These are phyloP conservation scores for Chaetops frenatus DNA, from an alignment of 2,113 vertebrate species.

Conservation along the genomic window DNA sequence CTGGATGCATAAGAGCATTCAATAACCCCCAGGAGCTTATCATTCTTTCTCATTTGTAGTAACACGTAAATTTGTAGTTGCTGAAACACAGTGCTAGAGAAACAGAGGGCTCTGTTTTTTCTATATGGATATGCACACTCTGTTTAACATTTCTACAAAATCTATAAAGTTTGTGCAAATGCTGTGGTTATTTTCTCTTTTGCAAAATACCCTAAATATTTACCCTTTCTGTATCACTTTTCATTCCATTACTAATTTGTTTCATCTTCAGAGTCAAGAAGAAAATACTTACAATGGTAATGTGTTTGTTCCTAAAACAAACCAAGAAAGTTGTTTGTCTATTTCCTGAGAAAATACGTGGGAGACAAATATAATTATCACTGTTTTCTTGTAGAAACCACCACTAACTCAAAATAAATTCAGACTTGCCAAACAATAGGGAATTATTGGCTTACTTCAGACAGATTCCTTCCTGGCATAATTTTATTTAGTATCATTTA, in stretches of 20 bases:
- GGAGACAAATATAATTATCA: background rate
- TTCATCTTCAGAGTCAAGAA: background rate
- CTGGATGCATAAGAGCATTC: background rate
- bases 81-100: background rate
- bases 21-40: background rate
- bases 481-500: background rate
- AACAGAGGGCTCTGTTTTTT: background rate
- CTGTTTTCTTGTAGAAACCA: background rate
- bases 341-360: slow-evolving; percentile 7
- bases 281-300: background rate
- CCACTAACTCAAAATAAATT: background rate
- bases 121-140: background rate
- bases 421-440: background rate
- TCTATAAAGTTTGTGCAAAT: background rate
- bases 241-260: background rate
- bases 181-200: background rate
- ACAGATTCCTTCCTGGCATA: background rate
- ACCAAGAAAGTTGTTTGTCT: background rate
- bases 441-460: background rate
- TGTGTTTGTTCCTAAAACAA: background rate
- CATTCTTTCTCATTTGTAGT: background rate
- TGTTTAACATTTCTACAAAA: background rate
- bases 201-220: background rate
- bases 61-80: background rate
- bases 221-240: background rate